Percentiles rank a stretch among this genome's conserved stretches.
These are phyloP conservation scores for Euzophera pinguis DNA, from an alignment of 2,888 invertebrate genomes.

Conservation along the genomic window DNA sequence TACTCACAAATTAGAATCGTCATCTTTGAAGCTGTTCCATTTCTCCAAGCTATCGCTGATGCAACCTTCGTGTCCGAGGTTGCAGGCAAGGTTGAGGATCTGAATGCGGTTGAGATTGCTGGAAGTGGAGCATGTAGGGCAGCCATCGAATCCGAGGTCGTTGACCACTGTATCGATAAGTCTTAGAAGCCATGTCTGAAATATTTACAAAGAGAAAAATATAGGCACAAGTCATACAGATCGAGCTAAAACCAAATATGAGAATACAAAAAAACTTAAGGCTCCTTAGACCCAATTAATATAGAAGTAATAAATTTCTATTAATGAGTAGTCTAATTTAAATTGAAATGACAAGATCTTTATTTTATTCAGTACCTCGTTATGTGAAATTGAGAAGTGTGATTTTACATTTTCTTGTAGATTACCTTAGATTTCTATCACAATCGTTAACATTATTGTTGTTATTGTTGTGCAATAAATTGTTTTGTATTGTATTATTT, in stretches of 20 bases:
- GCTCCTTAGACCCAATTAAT: too few relatives aligned
- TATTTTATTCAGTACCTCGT: too few relatives aligned
- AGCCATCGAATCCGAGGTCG: conserved; percentile 72
- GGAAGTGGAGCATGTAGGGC: conserved; percentile 66
- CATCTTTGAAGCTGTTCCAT: conserved; percentile 44
- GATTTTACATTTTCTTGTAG: too few relatives aligned
- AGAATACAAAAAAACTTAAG: too few relatives aligned
- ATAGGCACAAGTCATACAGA: neutral
- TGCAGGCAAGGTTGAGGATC: conserved; percentile 83
- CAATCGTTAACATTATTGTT: too few relatives aligned
- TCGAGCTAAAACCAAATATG: neutral
- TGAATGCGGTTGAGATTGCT: conserved; percentile 80
- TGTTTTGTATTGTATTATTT: too few relatives aligned
- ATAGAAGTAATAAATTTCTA: too few relatives aligned
- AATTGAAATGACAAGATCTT: too few relatives aligned
- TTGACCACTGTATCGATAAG: conserved; percentile 68
- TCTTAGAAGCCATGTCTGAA: conserved; percentile 40
- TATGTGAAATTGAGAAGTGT: too few relatives aligned
- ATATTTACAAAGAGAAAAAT: neutral
- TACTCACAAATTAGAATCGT: conserved; percentile 38
- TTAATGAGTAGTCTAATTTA: too few relatives aligned
- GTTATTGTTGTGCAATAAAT: too few relatives aligned
- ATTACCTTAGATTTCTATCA: too few relatives aligned
- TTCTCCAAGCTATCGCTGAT: conserved; percentile 56
- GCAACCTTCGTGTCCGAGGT: conserved; percentile 80